Evolutionary conservation across 2,888 invertebrate genomes (phyloP), one percentile per base, ranked within the genome.

Genomic region (Crematogaster levior): DNA sequence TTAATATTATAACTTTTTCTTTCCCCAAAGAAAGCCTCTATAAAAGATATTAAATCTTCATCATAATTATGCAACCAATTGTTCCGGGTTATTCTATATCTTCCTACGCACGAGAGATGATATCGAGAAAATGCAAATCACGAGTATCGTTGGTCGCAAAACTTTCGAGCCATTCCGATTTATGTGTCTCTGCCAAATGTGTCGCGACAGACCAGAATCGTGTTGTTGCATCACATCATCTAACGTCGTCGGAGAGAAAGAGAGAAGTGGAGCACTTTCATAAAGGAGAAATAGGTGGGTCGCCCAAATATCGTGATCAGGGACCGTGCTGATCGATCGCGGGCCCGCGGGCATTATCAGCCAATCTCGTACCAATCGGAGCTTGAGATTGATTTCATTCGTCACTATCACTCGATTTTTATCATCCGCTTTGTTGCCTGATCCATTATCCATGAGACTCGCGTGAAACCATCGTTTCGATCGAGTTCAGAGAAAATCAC

Each of bases 201-300:
- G 72, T 79, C 63, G 81, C 84, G 85, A 82, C 53, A 86, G 84
- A 88, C 80, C 60, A 60, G 40, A 60, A 77, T 81, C 83, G 81
- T 30, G 73, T 60, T 51, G 61, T 89, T 89, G 84, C 89, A 84
- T 85, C 83, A 90, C 18, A 56, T 56, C 72, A 79, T 89, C 89
- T 89, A 89, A 90, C 87, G 81, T 85, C 70, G 80, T 53, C 21
- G 0, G 27, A 51, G 63, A 51, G 53, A 53, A 21, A 77, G 56
- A 68, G 81, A 82, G 83, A 90, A 89, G 87, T 90, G 84, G 90
- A 90, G 89, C 90, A 89, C 89, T 90, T 90, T 90, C 89, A 89
- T 90, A 90, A 89, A 88, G 90, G 82, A 89, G 84, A 86, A 79
- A 89, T 90, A 89, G 87, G 87, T 72, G 84, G 89, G 83, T 84